Base-by-base conservation (phyloP, 2,888 invertebrate genomes). In the Schizaphis graminum region DNA sequence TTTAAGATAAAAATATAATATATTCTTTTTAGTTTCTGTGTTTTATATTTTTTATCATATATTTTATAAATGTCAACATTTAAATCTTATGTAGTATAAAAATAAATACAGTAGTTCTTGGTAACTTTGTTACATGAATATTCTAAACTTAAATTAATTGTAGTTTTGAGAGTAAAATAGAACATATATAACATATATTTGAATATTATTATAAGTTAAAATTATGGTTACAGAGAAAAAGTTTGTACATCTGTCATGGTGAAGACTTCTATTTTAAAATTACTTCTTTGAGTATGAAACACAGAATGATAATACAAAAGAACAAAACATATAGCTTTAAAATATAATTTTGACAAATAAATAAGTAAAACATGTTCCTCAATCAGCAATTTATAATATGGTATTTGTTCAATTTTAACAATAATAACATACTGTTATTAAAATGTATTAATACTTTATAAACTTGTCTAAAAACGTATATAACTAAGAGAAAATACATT, bases 231-330 rank as follows among this genome's bases (percentile, higher is more conserved):
- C 47, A 24, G 61, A 47, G 90, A 90, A 90, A 61, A 90, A 90
- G 90, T 90, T 90, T 90, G 61, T 47, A n/a, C 61, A 90, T 90
- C 61, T 44, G 90, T 90, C 90, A 67, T 67, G 24, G 47, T 67
- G n/a, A 90, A 90, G n/a, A 28, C 89, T 26, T 57, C 24, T n/a
- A 67, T 90, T 47, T 90, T n/a, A 67, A 44, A 61, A 47, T 47
- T n/a, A 21, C 47, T n/a, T n/a, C 61, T 90, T 90, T 47, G 67
- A 5, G 47, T 28, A 47, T 24, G 44, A 57, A 89, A 13, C 57
- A 44, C 1, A 44, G 28, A 57, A 61, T 47, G 16, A 67, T 90
- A 21, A 21, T 77, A 8, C 77, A 35, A 35, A 77, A 77, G 35
- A 77, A 35, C 77, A 77, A 35, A 77, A 77, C 77, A 77, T 77